Evolutionary conservation across 2,888 invertebrate species (phyloP), one percentile per base, ranked within the genome.

Genomic region (Chrysolina oricalcia): DNA sequence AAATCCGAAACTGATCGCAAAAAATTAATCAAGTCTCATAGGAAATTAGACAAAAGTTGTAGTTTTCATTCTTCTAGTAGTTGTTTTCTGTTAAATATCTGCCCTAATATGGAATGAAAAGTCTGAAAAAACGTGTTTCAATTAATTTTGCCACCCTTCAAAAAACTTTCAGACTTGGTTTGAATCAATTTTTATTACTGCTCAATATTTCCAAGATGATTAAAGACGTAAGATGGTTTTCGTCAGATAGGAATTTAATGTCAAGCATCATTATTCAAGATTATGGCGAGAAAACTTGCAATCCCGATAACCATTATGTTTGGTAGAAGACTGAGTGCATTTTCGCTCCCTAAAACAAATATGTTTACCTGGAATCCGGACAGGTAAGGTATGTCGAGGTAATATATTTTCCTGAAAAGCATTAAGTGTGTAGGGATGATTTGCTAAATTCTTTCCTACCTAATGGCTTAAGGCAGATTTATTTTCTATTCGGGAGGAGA

Each of bases 371-470:
- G 76, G 48, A 68, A 70, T 43, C 56, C 46, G 19, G 53, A 62
- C 76, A 76, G 76, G 76, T 76, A 76, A 70, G 67, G 46, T 72
- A 41, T 23, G 66, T 64, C 40, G 64, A 17, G 17, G 70, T 50
- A 46, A 74, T 71, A 66, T 67, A 67, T 76, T 76, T 76, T 76
- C 73, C 72, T 63, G 73, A 70, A 73, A 69, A 73, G 66, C 56
- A 67, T 65, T 71, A 71, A 71, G 21, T 62, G 64, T 64, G 71
- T 35, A 59, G 70, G 67, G 70, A 70, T 76, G 76, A 76, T 76
- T 76, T 67, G 75, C 75, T 70, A 70, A 76, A 76, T 70, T 67
- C 67, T 23, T 73, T 72, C 76, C 73, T 70, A 63, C 71, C 53
- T 73, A 73, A 76, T 73, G 73, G 64, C 70, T 67, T 63, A 63